phyloP scores from a whole-genome alignment of 2,888 invertebrate genomes.

The Baronia brevicornis region DNA sequence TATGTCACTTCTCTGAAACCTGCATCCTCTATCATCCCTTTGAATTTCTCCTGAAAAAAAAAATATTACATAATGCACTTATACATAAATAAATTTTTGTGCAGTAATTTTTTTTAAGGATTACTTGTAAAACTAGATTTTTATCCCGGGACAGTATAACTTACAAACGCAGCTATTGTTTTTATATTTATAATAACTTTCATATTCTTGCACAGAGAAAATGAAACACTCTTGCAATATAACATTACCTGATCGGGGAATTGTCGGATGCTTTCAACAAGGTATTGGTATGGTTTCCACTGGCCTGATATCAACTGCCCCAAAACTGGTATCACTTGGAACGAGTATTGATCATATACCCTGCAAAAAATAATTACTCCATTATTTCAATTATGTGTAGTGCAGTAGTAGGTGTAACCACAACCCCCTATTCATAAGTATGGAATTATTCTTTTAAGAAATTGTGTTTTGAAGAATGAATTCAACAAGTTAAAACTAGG shows the following conservation, averaged over 20 bases:
- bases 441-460: no score
- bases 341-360: slow-evolving; percentile 96
- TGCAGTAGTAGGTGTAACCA: no score
- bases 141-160: not conserved
- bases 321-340: slow-evolving; percentile 97
- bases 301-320: slow-evolving; percentile 95
- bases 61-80: no score
- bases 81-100: not conserved
- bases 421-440: no score
- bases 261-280: slow-evolving; percentile 97
- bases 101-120: not conserved
- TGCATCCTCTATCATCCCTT: slow-evolving; percentile 89
- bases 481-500: no score
- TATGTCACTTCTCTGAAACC: slow-evolving; percentile 92
- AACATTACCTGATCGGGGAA: slow-evolving; percentile 92
- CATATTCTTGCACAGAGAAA: no score
- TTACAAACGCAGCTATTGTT: not conserved
- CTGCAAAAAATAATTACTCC: slow-evolving; percentile 60
- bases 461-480: no score
- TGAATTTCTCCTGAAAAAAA: slow-evolving; percentile 84
- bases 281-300: slow-evolving; percentile 97
- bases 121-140: not conserved
- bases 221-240: no score
- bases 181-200: no score
- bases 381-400: no score